Evolutionary conservation across 2,113 vertebrate species (phyloP).

Genomic region (Carlito syrichta): DNA sequence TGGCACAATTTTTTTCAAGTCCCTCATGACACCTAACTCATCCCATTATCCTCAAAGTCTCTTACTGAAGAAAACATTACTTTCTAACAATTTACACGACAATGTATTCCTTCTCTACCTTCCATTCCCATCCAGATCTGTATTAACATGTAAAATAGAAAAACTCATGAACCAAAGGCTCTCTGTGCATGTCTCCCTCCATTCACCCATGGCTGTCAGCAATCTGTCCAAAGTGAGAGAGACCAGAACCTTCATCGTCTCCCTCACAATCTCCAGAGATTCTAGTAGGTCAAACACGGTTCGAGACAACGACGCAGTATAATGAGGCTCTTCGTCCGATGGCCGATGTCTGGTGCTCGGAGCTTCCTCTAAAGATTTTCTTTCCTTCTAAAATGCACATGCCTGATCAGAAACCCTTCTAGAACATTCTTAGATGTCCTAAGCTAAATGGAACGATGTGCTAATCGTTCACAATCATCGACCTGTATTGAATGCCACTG

Average conservation of each 20-base stretch:
- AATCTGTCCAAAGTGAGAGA: background rate
- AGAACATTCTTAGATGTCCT: too few species aligned
- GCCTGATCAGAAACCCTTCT: too few species aligned
- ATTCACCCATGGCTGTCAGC: background rate
- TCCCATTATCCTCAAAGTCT: background rate
- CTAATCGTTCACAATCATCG: slow-evolving; percentile 82
- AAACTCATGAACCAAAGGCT: background rate
- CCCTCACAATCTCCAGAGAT: background rate
- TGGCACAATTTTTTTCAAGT: background rate
- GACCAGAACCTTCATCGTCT: background rate
- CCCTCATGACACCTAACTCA: background rate
- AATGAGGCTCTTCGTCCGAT: background rate
- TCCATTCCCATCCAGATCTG: background rate
- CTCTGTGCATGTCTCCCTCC: background rate
- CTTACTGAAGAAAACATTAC: background rate
- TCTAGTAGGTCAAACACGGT: background rate
- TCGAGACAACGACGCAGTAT: background rate
- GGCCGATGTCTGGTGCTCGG: background rate
- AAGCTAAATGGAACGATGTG: slow-evolving; percentile 85
- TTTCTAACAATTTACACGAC: background rate
- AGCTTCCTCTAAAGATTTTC: background rate
- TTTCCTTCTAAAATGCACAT: background rate
- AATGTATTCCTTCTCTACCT: background rate
- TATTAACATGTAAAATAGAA: background rate
- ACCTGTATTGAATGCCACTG: slow-evolving; percentile 84